Evolutionary conservation across 2,797 vertebrate species (phyloP).

Genomic region (Phylloscopus collybita): DNA sequence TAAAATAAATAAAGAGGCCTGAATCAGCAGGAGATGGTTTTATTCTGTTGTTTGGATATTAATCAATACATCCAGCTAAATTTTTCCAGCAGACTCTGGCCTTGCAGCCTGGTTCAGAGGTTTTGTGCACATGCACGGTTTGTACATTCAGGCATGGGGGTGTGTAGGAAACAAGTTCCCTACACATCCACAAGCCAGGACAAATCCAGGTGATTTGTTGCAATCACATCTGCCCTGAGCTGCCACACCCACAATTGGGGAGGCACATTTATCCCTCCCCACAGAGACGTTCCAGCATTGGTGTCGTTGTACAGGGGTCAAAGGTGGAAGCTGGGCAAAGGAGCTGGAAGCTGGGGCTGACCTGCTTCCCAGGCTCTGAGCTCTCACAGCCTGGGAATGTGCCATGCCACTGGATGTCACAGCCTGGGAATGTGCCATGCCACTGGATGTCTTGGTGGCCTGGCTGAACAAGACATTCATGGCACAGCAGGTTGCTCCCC

Average conservation of each 20-base stretch:
- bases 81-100: background rate
- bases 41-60: background rate
- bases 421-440: background rate
- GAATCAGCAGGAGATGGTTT: background rate
- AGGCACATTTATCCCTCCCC: background rate
- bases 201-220: background rate
- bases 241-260: background rate
- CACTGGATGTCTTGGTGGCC: background rate
- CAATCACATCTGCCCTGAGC: background rate
- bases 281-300: rapidly evolving
- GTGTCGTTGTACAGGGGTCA: background rate
- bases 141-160: background rate
- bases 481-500: background rate
- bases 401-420: background rate
- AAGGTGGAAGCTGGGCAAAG: background rate
- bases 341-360: background rate
- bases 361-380: background rate
- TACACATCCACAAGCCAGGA: background rate
- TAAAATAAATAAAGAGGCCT: background rate
- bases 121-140: background rate
- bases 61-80: background rate
- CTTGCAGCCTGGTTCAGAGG: background rate
- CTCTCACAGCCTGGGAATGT: background rate
- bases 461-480: background rate
- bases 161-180: background rate